Base-by-base conservation (phyloP, 2,797 vertebrate species). In the Perodicticus potto region DNA sequence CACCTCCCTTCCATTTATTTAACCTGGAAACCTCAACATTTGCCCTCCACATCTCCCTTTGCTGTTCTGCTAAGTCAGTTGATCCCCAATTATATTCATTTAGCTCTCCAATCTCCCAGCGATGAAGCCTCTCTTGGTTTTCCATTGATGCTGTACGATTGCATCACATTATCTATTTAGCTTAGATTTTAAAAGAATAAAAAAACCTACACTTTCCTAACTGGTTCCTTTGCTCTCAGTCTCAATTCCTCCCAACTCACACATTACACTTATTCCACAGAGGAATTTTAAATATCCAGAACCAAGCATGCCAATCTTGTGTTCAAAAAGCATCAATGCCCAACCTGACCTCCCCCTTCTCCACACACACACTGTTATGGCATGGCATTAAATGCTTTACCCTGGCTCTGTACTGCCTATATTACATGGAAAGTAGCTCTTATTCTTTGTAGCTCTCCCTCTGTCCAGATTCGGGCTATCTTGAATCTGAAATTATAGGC, bases 231-330 rank as follows among this genome's bases (percentile, higher is more conserved):
- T 61, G 25, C 57, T 40, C 73, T 72, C 34, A 29, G 19, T 53
- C 37, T 82, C 55, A 43, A n/a, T 8, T 55, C 16, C 7, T 55
- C 84, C 70, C 53, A 73, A 22, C 3, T 67, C 73, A 25, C 20
- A 67, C 32, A 65, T 74, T 13, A 49, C 43, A 5, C 29, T 27
- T 19, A 63, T 67, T 78, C 76, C 55, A 57, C 0, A 53, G 61
- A 29, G 7, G 40, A 63, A 80, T 59, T 91, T 69, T 63, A 78
- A 73, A 86, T 37, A 72, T 1, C 65, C 34, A 74, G 72, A 96
- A 72, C 29, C 40, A 61, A 69, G 25, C n/a, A 23, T 59, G 32
- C 1, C 22, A 11, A 20, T 37, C 63, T 40, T 80, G 23, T 19
- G 22, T 17, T 80, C 63, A 9, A 29, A 40, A 83, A 74, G 29